Evolutionary conservation across 2,888 invertebrate genomes (phyloP).

Genomic region (Nemotelus pantherinus): DNA sequence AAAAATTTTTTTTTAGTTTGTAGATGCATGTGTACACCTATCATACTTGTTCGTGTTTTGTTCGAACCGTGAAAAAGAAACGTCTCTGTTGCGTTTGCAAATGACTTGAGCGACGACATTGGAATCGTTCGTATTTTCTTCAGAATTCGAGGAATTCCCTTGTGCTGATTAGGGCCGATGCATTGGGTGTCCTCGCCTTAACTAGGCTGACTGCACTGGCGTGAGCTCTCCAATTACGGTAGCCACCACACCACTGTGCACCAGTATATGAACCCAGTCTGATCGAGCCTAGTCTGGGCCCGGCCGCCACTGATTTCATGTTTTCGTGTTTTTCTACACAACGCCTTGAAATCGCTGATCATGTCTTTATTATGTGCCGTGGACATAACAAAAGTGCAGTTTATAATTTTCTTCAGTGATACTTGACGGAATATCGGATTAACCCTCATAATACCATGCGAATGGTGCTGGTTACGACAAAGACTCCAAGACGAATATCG

Average conservation of each 20-base stretch:
- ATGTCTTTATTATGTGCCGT: constrained; percentile 30
- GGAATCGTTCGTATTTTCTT: constrained; percentile 39
- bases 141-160: constrained; percentile 47
- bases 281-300: not conserved
- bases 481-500: too few species aligned
- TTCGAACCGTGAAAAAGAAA: constrained; percentile 28
- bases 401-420: constrained; percentile 8
- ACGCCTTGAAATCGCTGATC: constrained; percentile 40
- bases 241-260: constrained; percentile 16
- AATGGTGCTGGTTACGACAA: not conserved
- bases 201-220: constrained; percentile 1
- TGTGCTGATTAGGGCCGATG: constrained; percentile 44
- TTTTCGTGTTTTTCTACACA: constrained; percentile 27
- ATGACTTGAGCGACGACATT: not conserved
- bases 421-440: not conserved
- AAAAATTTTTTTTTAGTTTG: not conserved
- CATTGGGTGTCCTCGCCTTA: constrained; percentile 39
- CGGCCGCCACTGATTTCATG: constrained; percentile 24
- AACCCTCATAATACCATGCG: not conserved
- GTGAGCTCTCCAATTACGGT: constrained; percentile 44
- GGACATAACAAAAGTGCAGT: constrained; percentile 34
- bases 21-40: constrained; percentile 14
- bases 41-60: constrained; percentile 22
- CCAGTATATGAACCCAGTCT: not conserved
- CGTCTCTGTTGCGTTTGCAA: constrained; percentile 18